Base-by-base conservation (phyloP, 23 tunicate species). In the Clavelina lepadiformis region DNA sequence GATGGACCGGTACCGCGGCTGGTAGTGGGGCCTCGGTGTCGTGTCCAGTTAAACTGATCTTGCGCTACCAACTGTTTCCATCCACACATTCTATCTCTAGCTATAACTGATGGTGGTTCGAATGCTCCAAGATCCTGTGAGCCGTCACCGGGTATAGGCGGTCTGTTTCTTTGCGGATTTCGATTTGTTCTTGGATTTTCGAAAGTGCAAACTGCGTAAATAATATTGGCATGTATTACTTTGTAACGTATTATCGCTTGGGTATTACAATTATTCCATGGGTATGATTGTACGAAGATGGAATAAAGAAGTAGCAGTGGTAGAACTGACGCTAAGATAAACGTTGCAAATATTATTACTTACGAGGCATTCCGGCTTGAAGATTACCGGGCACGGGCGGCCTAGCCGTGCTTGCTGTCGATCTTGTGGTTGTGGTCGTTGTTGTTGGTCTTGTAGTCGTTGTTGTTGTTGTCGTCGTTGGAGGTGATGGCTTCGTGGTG, bases 191-290 rank as follows among this genome's bases (percentile, higher is more conserved):
- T 56, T 5, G 2, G 32, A 7, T 22, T 36, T 41, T 61, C 89
- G 56, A 89, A 89, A 15, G 97, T 81, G 58, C 97, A 89, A 24
- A 69, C 97, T 89, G 79, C 28, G 61, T 69, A 13, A 57, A n/a
- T n/a, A n/a, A n/a, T n/a, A n/a, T n/a, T n/a, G n/a, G n/a, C n/a
- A n/a, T n/a, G n/a, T n/a, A n/a, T n/a, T n/a, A n/a, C n/a, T n/a
- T n/a, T n/a, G n/a, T n/a, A n/a, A n/a, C n/a, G n/a, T n/a, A n/a
- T n/a, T n/a, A n/a, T n/a, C n/a, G n/a, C n/a, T n/a, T n/a, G n/a
- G n/a, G n/a, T n/a, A n/a, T n/a, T n/a, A n/a, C n/a, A n/a, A n/a
- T n/a, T n/a, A n/a, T n/a, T n/a, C n/a, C n/a, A n/a, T n/a, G n/a
- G n/a, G n/a, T n/a, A n/a, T n/a, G n/a, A n/a, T n/a, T n/a, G n/a